Evolutionary conservation across 1,140 invertebrate species (phyloP), one percentile per base, ranked within the genome.

Genomic region (Nasonia giraulti): DNA sequence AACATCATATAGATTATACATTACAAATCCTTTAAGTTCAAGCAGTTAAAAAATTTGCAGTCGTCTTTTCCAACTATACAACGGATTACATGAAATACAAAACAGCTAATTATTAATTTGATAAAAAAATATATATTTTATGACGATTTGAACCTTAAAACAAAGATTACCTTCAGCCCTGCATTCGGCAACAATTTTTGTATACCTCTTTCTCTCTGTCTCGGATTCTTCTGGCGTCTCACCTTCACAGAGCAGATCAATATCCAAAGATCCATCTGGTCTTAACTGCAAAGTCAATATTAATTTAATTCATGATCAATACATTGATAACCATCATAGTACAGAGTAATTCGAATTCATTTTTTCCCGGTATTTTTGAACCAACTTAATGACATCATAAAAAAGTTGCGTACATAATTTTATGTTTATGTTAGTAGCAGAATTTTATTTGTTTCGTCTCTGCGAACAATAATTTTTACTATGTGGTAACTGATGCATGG

Each of bases 31-130:
- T 77, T 77, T 2, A 23, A 0, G n/a, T 77, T n/a, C 20, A 77
- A 5, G 23, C 75, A 77, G 75, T 55, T 33, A 47, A 77, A 77
- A 55, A 77, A 55, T 55, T 55, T 77, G 75, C 75, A 77, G 14
- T 77, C 75, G 6, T 77, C 75, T 50, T 77, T 55, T 10, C 40
- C 40, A 77, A 50, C 75, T 77, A 17, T 12, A 17, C 4, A 37
- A 37, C 2, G 33, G 33, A 37, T 4, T 37, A 8, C 44, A 55
- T 14, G 27, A 77, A 77, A 44, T 73, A 17, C 4, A 33, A 37
- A 74, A 33, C 27, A 37, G 7, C 8, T 37, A 74, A 31, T 74
- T 37, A 33, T 23, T 8, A 14, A 27, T 27, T 27, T 37, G 33
- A 73, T 3, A 7, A 2, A 69, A 69, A n/a, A 8, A 23, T 27